Conservation (phyloP, 2,888 invertebrate genomes). For the Zeuzera pyrina region DNA sequence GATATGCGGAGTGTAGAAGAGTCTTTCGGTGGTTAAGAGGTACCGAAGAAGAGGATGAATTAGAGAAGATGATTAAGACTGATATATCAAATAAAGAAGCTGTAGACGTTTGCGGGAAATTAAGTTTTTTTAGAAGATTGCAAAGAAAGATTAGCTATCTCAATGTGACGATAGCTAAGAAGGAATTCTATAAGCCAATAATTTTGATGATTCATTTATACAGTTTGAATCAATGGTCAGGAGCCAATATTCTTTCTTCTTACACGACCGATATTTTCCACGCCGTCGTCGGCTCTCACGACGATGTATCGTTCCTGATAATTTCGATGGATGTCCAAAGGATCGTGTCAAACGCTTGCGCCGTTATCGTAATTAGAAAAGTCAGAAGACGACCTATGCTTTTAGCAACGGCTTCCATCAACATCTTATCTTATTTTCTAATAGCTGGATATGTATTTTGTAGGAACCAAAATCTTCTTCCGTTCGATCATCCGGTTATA, state of each 20-base stretch:
- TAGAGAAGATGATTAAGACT: constrained; percentile 24
- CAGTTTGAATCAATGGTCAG: constrained; percentile 21
- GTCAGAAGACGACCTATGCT: constrained; percentile 7
- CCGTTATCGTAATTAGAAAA: constrained; percentile 17
- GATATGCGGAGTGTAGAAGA: constrained; percentile 51
- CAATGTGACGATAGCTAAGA: constrained; percentile 16
- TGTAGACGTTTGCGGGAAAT: constrained; percentile 7
- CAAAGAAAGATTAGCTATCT: constrained; percentile 8
- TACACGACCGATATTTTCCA: constrained; percentile 20
- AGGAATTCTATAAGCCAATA: constrained; percentile 27
- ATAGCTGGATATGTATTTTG: constrained; percentile 6
- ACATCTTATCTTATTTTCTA: constrained; percentile 3
- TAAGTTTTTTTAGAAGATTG: background rate
- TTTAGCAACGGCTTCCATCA: constrained; percentile 6
- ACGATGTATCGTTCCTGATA: constrained; percentile 15
- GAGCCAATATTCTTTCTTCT: constrained; percentile 22
- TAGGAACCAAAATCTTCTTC: constrained; percentile 4
- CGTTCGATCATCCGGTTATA: constrained; percentile 12
- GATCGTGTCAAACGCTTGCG: constrained; percentile 19
- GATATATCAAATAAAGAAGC: constrained; percentile 9
- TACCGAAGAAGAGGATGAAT: constrained; percentile 36
- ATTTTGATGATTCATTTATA: constrained; percentile 26
- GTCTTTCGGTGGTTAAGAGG: constrained; percentile 64
- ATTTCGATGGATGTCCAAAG: constrained; percentile 20
- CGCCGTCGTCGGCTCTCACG: constrained; percentile 14